Evolutionary conservation across 2,888 invertebrate species (phyloP).

Genomic region (Altica lythri): DNA sequence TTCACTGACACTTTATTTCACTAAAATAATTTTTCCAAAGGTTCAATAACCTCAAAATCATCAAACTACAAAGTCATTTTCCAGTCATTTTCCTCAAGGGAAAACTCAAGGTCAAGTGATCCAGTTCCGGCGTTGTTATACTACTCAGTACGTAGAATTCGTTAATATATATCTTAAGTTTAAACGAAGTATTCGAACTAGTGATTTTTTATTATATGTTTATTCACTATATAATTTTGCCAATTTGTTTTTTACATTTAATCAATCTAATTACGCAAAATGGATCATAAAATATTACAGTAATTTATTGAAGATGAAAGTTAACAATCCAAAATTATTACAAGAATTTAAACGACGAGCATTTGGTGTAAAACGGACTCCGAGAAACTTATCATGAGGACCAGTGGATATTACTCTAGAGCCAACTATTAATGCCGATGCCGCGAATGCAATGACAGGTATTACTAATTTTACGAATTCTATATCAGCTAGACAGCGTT

Average conservation of each 20-base stretch:
- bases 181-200: not conserved
- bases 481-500: not conserved
- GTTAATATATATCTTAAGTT: not conserved
- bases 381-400: constrained; percentile 2
- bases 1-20: no score
- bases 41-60: no score
- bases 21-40: no score
- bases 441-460: not conserved
- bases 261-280: not conserved
- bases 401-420: constrained; percentile 4
- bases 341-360: constrained; percentile 3
- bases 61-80: no score
- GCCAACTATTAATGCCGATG: constrained; percentile 3
- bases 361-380: constrained; percentile 2
- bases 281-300: not conserved
- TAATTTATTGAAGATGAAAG: not conserved
- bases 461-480: not conserved
- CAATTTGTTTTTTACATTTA: not conserved
- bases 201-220: not conserved
- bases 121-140: no score
- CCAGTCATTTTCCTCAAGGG: no score
- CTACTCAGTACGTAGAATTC: not conserved
- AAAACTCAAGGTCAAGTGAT: no score
- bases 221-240: not conserved
- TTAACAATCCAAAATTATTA: not conserved